These are phyloP conservation scores for Gallinago media DNA, from an alignment of 2,113 vertebrate species.

Conservation along the genomic window DNA sequence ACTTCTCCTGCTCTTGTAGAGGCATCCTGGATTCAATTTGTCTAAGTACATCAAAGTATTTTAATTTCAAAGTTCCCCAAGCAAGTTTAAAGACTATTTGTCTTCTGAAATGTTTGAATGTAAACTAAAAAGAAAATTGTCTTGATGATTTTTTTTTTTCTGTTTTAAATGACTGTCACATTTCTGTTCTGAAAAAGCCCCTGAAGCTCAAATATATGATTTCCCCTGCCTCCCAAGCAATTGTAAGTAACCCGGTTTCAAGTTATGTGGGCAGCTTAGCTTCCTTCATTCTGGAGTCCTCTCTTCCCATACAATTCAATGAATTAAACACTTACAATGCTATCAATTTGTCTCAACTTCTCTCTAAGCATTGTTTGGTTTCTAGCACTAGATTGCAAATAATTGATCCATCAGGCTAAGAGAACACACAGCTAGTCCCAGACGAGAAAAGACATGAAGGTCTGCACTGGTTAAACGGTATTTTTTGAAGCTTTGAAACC, in stretches of 20 bases:
- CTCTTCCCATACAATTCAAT: neutral
- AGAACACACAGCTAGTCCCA: neutral
- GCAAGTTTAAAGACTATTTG: conserved; percentile 78
- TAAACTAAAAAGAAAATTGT: conserved; percentile 72
- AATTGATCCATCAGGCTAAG: neutral
- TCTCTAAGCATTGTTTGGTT: neutral
- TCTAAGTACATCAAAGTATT: conserved; percentile 76
- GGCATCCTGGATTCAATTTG: conserved; percentile 80
- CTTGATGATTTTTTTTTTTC: conserved; percentile 64
- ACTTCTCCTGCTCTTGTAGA: conserved; percentile 56
- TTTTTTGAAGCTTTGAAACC: neutral
- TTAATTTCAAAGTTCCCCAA: conserved; percentile 72
- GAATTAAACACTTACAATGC: conserved; percentile 1
- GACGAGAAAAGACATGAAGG: neutral
- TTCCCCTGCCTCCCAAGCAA: neutral
- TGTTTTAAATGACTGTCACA: conserved; percentile 67
- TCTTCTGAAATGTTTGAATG: conserved; percentile 68
- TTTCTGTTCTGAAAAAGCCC: conserved; percentile 51
- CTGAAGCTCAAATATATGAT: conserved; percentile 13
- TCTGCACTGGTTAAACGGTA: neutral
- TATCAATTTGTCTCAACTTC: neutral
- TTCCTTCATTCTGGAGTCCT: neutral
- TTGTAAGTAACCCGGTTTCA: conserved; percentile 2
- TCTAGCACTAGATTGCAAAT: neutral
- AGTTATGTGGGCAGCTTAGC: neutral